A percentile compares a stretch with the other conserved stretches of the same genome.
These are phyloP conservation scores for Ascidia mentula DNA, from an alignment of 23 tunicate genomes.

Conservation along the genomic window DNA sequence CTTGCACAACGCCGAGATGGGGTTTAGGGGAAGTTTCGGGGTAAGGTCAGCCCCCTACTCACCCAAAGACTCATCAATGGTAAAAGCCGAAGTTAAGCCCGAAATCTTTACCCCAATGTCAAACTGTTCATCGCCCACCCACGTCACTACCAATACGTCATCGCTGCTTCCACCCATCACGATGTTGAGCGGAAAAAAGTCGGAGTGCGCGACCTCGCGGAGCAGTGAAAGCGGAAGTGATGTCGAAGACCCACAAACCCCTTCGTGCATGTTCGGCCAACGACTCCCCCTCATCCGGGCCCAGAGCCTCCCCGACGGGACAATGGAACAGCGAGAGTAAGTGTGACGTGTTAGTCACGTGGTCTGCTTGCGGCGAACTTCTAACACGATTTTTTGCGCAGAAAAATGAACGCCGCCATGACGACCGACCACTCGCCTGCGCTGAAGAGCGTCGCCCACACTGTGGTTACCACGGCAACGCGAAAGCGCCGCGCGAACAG, in stretches of 20 bases:
- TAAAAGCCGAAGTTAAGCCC: background rate
- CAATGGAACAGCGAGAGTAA: background rate
- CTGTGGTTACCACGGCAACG: conserved; percentile 16
- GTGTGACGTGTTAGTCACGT: background rate
- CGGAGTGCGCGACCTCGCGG: background rate
- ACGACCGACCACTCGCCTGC: conserved; percentile 30
- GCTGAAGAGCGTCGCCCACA: conserved; percentile 33
- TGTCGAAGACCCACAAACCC: background rate
- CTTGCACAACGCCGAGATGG: background rate
- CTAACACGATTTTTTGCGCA: background rate
- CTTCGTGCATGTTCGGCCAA: conserved; percentile 40
- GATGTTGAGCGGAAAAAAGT: conserved; percentile 23
- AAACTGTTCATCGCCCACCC: background rate
- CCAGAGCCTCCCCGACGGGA: background rate
- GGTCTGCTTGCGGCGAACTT: background rate
- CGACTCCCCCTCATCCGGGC: conserved; percentile 7
- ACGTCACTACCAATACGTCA: background rate
- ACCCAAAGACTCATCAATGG: background rate
- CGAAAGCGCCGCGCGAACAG: conserved; percentile 63
- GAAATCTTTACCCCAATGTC: background rate
- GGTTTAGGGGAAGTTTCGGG: conserved; percentile 8
- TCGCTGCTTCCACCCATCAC: conserved; percentile 47
- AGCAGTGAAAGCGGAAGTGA: background rate
- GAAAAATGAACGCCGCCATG: conserved; percentile 3
- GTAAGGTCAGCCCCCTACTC: background rate